Evolutionary conservation across 2,113 vertebrate genomes (phyloP).

Genomic region (Campylorhamphus procurvoides): DNA sequence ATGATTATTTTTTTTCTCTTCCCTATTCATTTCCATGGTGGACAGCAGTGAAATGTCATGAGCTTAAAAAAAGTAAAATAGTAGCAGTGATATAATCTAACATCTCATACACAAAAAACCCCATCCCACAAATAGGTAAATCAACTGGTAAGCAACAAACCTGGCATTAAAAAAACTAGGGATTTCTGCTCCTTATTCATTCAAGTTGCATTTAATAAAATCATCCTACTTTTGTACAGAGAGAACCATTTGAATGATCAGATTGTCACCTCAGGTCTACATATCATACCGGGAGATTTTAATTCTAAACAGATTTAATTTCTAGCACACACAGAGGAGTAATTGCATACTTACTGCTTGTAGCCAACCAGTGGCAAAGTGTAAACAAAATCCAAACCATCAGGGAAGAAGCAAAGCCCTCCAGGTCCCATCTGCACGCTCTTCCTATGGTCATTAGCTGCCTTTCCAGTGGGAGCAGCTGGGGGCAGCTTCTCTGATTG

Average conservation of each 20-base stretch:
- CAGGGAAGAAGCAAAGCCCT: neutral
- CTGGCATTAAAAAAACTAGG: conserved; percentile 34
- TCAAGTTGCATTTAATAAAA: conserved; percentile 32
- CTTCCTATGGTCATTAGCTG: neutral
- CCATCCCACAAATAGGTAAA: neutral
- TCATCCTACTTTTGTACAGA: neutral
- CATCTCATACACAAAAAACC: neutral
- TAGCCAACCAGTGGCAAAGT: neutral
- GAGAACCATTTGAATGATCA: neutral
- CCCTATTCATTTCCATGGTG: neutral
- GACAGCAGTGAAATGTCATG: neutral
- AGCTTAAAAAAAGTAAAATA: neutral
- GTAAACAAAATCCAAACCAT: neutral
- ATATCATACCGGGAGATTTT: neutral
- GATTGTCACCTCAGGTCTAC: neutral
- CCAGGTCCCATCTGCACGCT: neutral
- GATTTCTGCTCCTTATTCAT: conserved; percentile 50
- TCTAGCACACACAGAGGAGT: neutral
- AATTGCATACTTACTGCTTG: neutral
- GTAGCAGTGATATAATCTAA: neutral
- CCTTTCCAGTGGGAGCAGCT: neutral
- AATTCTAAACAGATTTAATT: neutral
- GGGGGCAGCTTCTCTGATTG: neutral
- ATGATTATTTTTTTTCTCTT: neutral
- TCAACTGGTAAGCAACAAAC: conserved; percentile 58